Evolutionary conservation across 2,113 vertebrate genomes (phyloP).

Genomic region (Machaerirhynchus nigripectus): DNA sequence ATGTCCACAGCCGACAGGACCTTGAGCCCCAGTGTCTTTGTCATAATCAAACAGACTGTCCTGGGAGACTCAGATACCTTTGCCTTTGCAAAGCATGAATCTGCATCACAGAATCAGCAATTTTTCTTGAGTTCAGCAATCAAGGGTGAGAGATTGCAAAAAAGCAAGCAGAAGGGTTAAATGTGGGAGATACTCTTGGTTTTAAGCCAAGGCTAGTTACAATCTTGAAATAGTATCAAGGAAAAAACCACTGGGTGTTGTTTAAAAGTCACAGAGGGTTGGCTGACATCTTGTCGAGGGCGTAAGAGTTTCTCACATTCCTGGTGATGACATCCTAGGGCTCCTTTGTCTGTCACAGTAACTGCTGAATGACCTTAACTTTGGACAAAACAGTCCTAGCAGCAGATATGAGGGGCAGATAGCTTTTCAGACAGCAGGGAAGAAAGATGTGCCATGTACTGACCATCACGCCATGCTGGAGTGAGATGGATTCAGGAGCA

Average conservation of each 20-base stretch:
- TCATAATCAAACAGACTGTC: neutral
- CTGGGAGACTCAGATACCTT: neutral
- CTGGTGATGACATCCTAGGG: neutral
- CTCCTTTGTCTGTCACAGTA: neutral
- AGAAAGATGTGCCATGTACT: neutral
- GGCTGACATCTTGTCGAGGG: neutral
- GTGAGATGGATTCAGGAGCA: neutral
- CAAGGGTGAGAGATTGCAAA: neutral
- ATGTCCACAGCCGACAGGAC: rapidly evolving
- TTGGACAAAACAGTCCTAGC: neutral
- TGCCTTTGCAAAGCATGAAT: neutral
- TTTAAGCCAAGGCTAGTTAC: neutral
- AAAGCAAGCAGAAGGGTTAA: neutral
- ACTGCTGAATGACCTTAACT: neutral
- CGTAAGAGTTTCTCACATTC: neutral
- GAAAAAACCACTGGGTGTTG: neutral
- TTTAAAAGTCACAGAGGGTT: neutral
- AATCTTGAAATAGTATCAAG: neutral
- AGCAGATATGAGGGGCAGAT: neutral
- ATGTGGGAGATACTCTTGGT: neutral
- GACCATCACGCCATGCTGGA: neutral
- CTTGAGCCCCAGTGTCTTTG: neutral
- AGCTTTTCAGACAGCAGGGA: neutral
- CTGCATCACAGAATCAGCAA: neutral
- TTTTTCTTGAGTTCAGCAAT: neutral